These are phyloP conservation scores for Aleiodes alternator DNA, from an alignment of 2,888 invertebrate genomes.

Conservation along the genomic window DNA sequence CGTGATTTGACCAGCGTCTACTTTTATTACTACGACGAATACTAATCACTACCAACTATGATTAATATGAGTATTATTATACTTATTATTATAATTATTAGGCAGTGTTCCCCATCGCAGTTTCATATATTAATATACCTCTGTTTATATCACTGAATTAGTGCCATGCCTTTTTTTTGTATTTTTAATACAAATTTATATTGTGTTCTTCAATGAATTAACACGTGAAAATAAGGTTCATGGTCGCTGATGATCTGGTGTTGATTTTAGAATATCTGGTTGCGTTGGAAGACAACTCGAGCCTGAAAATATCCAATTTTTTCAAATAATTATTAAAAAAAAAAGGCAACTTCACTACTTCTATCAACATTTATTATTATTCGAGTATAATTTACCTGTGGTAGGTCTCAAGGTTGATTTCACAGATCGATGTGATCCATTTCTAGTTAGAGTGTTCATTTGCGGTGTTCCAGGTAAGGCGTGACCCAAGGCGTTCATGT, in stretches of 20 bases:
- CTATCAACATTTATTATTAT: constrained; percentile 4
- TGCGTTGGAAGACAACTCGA: constrained; percentile 78
- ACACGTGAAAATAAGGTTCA: constrained; percentile 54
- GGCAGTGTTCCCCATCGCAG: constrained; percentile 43
- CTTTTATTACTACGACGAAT: too few species aligned
- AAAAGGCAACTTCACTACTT: background rate
- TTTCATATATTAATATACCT: constrained; percentile 54
- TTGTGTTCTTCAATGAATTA: constrained; percentile 24
- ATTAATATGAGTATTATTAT: background rate
- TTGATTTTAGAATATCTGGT: constrained; percentile 90
- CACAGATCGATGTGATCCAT: constrained; percentile 82
- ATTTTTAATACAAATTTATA: constrained; percentile 4
- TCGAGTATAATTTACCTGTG: constrained; percentile 64
- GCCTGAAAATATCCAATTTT: constrained; percentile 61
- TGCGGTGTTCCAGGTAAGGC: constrained; percentile 86
- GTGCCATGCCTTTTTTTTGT: constrained; percentile 53
- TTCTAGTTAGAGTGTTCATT: constrained; percentile 86
- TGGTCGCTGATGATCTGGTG: constrained; percentile 86
- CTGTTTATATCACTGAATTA: constrained; percentile 57
- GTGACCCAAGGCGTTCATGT: constrained; percentile 91
- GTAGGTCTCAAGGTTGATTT: constrained; percentile 72
- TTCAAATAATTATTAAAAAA: constrained; percentile 34
- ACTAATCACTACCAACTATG: too few species aligned
- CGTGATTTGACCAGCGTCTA: too few species aligned
- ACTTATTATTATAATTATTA: constrained; percentile 22